Base-by-base conservation (phyloP, 1,140 invertebrate genomes). In the Pararge aegeria region DNA sequence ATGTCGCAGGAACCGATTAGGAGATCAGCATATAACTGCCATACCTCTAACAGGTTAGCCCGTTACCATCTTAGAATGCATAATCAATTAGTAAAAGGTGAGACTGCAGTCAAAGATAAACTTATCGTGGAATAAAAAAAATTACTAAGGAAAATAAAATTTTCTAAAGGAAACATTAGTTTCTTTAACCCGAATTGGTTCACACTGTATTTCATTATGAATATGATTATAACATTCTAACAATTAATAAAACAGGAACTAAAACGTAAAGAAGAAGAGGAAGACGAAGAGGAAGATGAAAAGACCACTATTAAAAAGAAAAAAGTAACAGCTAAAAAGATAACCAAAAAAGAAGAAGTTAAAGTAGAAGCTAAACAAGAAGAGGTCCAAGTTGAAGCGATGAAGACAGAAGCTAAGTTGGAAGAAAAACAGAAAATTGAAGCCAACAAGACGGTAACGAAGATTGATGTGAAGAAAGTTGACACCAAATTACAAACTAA, bases 351-450 rank as follows among this genome's bases (percentile, higher is more conserved):
- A 63, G 49, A 49, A 19, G 61, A 66, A 54, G 18, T 61, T n/a
- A 60, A 61, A 49, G 30, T 61, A 16, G 64, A 66, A 57, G 19
- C 53, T 15, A 61, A 65, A 13, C 51, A 65, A 48, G 79, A 85
- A 73, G 89, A 90, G 49, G 74, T 87, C 12, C 83, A 91, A 60
- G 70, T 87, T 40, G 80, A 90, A 53, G 77, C 85, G 18, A 83
- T 89, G 54, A 83, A 89, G 61, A 76, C 88, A 10, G 88, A 91
- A 78, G 66, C 79, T 55, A 79, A 80, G 63, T 56, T 71, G 19
- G 83, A 83, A 24, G 3, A 24, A 24, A 24, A 24, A 7, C 24
- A 4, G 7, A 24, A 24, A 24, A 2, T 24, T 7, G 24, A 24
- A 63, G 56, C 78, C 61, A 75, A 84, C 53, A 83, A 89, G 61